Conservation (phyloP, 2,113 vertebrate genomes). For the Meleagris gallopavo region DNA sequence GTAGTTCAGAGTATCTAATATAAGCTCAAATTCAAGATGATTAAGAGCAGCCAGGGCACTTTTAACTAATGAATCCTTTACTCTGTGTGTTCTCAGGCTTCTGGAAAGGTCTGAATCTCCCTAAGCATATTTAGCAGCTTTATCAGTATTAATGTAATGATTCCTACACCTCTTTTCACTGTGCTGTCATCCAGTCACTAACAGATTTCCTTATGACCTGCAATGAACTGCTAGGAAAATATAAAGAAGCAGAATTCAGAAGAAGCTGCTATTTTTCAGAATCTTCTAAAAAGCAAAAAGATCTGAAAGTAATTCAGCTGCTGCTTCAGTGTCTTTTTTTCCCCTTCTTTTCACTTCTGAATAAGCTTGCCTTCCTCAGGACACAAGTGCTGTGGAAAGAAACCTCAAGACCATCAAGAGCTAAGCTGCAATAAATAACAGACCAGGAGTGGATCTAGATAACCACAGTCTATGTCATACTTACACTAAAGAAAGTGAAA, state of each 20-base stretch:
- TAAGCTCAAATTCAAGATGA: conserved; percentile 12
- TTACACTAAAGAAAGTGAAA: neutral
- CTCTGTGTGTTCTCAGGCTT: conserved; percentile 11
- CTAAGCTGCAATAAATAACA: neutral
- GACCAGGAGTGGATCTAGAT: neutral
- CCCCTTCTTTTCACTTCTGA: neutral
- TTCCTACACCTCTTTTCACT: conserved; percentile 21
- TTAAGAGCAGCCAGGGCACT: conserved; percentile 19
- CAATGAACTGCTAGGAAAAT: neutral
- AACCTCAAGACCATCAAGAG: neutral
- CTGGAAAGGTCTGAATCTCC: conserved; percentile 42
- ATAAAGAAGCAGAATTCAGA: conserved; percentile 1
- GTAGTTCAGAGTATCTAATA: conserved; percentile 14
- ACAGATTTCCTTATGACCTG: neutral
- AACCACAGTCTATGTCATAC: neutral
- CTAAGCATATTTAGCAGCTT: conserved; percentile 49
- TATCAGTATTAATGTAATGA: conserved; percentile 46
- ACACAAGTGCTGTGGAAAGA: neutral
- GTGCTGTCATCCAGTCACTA: neutral
- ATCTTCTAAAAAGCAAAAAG: neutral
- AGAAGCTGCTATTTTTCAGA: neutral
- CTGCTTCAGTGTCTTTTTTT: neutral
- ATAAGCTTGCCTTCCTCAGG: neutral
- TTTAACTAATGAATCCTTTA: conserved; percentile 26
- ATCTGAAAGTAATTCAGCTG: neutral